A percentile compares a stretch with the other conserved stretches of the same genome.
Conservation (phyloP, 2,888 invertebrate species). For the Mythimna vitellina region DNA sequence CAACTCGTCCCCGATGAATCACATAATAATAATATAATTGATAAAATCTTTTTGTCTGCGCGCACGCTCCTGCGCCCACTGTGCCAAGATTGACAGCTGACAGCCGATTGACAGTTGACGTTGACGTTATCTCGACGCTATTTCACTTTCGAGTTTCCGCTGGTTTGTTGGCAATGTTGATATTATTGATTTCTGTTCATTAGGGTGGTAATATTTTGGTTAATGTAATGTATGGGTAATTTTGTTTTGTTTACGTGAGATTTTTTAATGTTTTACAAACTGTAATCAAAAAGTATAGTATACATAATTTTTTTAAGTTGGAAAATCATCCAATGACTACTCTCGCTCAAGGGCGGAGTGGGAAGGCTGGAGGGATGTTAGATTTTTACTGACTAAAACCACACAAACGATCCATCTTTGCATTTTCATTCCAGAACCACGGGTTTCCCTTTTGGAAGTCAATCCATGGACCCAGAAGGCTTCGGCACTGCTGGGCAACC, state of each 20-base stretch:
- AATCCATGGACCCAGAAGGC: too few relatives aligned
- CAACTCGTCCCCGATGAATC: slow-evolving; percentile 43
- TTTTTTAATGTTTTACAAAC: background rate
- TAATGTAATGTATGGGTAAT: slow-evolving; percentile 2
- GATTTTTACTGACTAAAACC: too few relatives aligned
- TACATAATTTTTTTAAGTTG: background rate
- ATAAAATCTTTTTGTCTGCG: slow-evolving; percentile 62
- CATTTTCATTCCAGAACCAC: too few relatives aligned
- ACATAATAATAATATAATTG: slow-evolving; percentile 57
- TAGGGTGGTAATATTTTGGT: slow-evolving; percentile 16
- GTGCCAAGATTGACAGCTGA: slow-evolving; percentile 56
- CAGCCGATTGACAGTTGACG: slow-evolving; percentile 61
- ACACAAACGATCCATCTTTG: too few relatives aligned
- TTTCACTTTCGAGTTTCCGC: slow-evolving; percentile 63
- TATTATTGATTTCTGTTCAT: slow-evolving; percentile 54
- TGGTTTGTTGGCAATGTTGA: slow-evolving; percentile 28
- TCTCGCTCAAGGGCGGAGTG: too few relatives aligned
- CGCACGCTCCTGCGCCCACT: slow-evolving; percentile 58
- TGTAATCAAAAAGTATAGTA: background rate
- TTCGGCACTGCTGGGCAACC: too few relatives aligned
- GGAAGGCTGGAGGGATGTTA: too few relatives aligned
- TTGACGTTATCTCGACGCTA: slow-evolving; percentile 63
- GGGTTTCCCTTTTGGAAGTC: too few relatives aligned
- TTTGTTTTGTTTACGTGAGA: background rate
- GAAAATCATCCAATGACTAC: too few relatives aligned